phyloP scores from a whole-genome alignment of 1,140 invertebrate species.

The Luehdorfia chinensis region DNA sequence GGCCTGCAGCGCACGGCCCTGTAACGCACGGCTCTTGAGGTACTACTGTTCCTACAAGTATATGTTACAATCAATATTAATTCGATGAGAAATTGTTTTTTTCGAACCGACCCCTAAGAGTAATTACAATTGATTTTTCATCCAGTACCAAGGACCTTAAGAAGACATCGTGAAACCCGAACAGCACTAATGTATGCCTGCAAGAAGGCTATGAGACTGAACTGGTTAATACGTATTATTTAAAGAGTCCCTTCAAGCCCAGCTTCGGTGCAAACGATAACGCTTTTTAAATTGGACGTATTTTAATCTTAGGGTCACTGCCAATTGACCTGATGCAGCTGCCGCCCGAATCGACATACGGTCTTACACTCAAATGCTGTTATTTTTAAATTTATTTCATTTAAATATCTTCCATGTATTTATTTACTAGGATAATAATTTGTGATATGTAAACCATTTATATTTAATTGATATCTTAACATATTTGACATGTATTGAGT shows the following conservation, averaged over 20 bases:
- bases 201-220: slow-evolving; percentile 34
- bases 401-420: neutral
- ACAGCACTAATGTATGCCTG: slow-evolving; percentile 20
- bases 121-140: no score
- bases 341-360: slow-evolving; percentile 46
- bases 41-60: no score
- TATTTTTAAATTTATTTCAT: slow-evolving; percentile 10
- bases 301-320: slow-evolving; percentile 59
- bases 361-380: slow-evolving; percentile 30
- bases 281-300: slow-evolving; percentile 40
- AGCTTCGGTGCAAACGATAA: slow-evolving; percentile 20
- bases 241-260: slow-evolving; percentile 19
- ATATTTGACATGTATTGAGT: no score
- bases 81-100: no score
- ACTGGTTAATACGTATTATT: slow-evolving; percentile 22
- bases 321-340: slow-evolving; percentile 65
- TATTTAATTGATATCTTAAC: no score
- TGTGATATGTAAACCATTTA: neutral
- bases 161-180: no score
- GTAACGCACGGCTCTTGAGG: no score
- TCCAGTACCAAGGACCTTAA: no score
- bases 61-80: no score
- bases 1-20: no score
- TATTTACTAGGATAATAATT: no score
- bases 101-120: no score